Conservation (phyloP, 2,113 vertebrate genomes). For the Callionymus lyra region DNA sequence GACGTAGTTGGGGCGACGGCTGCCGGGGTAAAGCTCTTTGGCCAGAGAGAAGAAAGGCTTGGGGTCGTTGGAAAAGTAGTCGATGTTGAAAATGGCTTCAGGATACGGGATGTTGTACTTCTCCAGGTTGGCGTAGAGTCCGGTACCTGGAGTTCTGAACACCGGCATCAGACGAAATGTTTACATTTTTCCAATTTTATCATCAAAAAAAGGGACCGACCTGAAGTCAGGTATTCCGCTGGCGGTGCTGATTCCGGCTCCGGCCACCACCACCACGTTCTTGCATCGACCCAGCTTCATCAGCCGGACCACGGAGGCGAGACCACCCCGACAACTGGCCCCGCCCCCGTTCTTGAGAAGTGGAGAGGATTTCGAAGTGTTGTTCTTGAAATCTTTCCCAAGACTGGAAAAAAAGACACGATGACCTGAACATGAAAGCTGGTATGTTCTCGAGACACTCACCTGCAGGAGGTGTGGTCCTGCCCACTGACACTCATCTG, state of each 20-base stretch:
- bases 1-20: constrained; percentile 56
- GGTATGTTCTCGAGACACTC: constrained; percentile 6
- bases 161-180: no score
- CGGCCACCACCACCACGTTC: constrained; percentile 69
- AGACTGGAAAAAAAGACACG: constrained; percentile 27
- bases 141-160: constrained; percentile 68
- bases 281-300: constrained; percentile 60
- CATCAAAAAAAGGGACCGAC: constrained; percentile 18
- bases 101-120: constrained; percentile 67
- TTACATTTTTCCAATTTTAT: neutral
- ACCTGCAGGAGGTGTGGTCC: constrained; percentile 35
- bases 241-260: constrained; percentile 73
- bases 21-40: constrained; percentile 66
- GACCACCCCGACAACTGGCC: constrained; percentile 19
- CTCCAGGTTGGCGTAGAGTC: constrained; percentile 67
- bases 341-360: neutral
- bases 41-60: constrained; percentile 67
- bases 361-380: neutral
- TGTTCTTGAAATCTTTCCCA: constrained; percentile 21
- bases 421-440: neutral
- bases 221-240: constrained; percentile 76
- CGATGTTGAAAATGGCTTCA: constrained; percentile 68
- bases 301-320: constrained; percentile 64
- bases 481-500: constrained; percentile 58
- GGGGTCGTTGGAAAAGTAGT: constrained; percentile 64